These are phyloP conservation scores for Coendou prehensilis DNA, from an alignment of 2,797 vertebrate species.

Conservation along the genomic window DNA sequence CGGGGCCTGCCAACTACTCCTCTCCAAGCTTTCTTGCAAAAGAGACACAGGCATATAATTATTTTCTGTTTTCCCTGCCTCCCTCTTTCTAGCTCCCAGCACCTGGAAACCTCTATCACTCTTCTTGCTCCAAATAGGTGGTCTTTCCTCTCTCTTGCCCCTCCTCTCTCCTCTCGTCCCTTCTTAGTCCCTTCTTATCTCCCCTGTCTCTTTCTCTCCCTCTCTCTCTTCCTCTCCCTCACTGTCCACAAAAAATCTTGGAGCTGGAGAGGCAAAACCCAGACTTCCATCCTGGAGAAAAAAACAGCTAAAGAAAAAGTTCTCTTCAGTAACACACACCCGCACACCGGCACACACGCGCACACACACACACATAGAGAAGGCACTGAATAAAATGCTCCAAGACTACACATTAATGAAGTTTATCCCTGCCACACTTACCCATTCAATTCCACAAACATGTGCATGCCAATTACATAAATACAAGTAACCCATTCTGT, in stretches of 20 bases:
- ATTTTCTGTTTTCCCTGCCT: neutral
- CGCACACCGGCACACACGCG: neutral
- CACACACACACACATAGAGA: neutral
- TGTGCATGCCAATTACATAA: neutral
- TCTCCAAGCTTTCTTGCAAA: neutral
- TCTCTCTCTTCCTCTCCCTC: no score
- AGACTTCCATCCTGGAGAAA: neutral
- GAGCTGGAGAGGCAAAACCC: neutral
- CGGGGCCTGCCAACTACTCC: neutral
- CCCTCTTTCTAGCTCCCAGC: no score
- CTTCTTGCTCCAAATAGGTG: neutral
- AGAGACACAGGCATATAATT: neutral
- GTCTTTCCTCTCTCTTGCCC: no score
- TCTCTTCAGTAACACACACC: neutral
- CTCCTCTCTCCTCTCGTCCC: neutral
- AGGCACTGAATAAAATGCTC: neutral
- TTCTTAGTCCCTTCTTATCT: neutral
- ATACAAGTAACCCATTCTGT: neutral
- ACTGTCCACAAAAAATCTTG: neutral
- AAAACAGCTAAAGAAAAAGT: neutral
- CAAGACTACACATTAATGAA: neutral
- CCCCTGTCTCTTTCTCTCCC: accelerated
- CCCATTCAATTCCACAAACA: neutral
- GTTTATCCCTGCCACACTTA: neutral
- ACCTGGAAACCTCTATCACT: neutral